Conservation (phyloP, 2,888 invertebrate genomes). For the Acrobeloides nanus region DNA sequence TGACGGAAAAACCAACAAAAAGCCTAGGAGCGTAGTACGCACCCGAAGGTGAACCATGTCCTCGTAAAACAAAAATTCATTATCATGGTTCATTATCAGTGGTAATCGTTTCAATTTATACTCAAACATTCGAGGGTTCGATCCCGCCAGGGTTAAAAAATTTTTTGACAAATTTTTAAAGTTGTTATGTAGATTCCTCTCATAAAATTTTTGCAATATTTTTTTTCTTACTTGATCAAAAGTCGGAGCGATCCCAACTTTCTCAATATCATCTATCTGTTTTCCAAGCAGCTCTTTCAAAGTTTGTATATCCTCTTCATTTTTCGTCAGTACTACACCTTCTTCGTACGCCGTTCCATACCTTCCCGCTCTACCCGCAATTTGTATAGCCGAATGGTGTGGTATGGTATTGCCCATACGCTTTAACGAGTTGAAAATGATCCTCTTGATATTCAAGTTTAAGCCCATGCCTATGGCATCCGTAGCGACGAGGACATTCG, state of each 20-base stretch:
- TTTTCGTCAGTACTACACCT: conserved; percentile 69
- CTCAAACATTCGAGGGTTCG: too few species aligned
- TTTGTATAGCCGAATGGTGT: conserved; percentile 87
- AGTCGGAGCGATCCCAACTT: conserved; percentile 85
- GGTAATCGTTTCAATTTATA: too few species aligned
- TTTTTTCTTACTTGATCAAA: too few species aligned
- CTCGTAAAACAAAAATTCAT: too few species aligned
- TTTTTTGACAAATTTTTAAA: too few species aligned
- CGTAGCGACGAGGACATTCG: conserved; percentile 75
- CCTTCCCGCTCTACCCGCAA: conserved; percentile 73
- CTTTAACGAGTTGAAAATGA: conserved; percentile 58
- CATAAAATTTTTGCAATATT: too few species aligned
- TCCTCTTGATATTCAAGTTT: conserved; percentile 86
- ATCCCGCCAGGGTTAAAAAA: too few species aligned
- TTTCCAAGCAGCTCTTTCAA: conserved; percentile 63
- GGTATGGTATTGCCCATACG: conserved; percentile 73
- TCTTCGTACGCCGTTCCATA: conserved; percentile 43
- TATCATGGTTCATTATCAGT: too few species aligned
- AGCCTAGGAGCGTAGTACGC: too few species aligned
- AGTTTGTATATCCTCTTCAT: conserved; percentile 71
- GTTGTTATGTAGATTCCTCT: too few species aligned
- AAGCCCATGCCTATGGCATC: conserved; percentile 64
- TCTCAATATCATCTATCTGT: conserved; percentile 63
- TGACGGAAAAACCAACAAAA: too few species aligned
- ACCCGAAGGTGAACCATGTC: too few species aligned